Evolutionary conservation across 2,797 vertebrate species (phyloP), one percentile per base, ranked within the genome.

Genomic region (Monodelphis domestica): DNA sequence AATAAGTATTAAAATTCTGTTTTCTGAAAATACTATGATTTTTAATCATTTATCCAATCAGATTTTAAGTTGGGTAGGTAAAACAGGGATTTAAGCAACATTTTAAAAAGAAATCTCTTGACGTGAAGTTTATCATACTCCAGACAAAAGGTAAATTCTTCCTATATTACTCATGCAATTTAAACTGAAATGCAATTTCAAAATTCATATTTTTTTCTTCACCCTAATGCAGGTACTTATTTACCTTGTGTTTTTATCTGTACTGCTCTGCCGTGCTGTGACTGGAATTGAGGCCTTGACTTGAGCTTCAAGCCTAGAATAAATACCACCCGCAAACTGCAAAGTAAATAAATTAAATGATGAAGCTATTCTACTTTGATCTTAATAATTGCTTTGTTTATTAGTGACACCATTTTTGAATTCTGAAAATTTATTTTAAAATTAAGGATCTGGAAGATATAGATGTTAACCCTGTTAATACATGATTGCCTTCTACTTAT

Each of bases 251-350:
- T 98, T 99, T 98, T 99, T 99, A 95, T 99, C 99, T 89, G 99
- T 97, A 45, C 97, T 98, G 97, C 93, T 98, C 90, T 99, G 99
- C 94, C 99, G 98, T 51, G 98, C 96, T 59, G 97, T 98, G 95
- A 97, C 90, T 96, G 99, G 99, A 4, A 98, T 98, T 0, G 98
- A 95, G 90, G 98, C 98, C 97, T 98, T 99, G 96, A 99, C 98
- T 93, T 99, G 99, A 12, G 98, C 98, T 98, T 99, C 99, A 14
- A 99, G 98, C 93, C 99, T 99, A 94, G 99, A 98, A 98, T 99
- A 99, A 98, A 99, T 99, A 63, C 99, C 99, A 94, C 99, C 99
- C 91, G 99, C 98, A 94, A 99, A 99, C 99, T 99, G 97, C 14
- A 98, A 97, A 50, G 15, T 88, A 97, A 92, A 91, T 92, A 89